Evolutionary conservation across 1,140 invertebrate species (phyloP).

Genomic region (Diorhabda sublineata): DNA sequence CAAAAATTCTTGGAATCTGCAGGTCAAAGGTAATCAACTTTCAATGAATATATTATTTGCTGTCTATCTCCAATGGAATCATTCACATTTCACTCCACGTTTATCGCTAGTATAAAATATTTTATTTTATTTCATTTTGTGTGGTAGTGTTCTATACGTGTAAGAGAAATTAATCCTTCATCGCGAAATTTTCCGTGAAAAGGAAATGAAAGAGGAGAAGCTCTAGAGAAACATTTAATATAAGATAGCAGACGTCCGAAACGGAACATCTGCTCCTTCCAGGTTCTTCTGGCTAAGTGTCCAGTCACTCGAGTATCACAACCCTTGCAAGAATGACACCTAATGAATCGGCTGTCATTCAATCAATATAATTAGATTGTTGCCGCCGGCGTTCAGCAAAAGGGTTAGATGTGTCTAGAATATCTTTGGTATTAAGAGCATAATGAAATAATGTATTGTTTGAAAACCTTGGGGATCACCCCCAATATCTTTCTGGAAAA

Average conservation of each 20-base stretch:
- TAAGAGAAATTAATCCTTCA: neutral
- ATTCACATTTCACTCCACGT: too few relatives aligned
- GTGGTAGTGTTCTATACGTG: neutral
- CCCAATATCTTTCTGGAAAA: conserved; percentile 18
- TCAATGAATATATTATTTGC: too few relatives aligned
- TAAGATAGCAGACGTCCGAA: conserved; percentile 7
- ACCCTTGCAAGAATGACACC: conserved; percentile 43
- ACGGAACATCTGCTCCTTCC: conserved; percentile 33
- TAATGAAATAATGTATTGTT: conserved; percentile 45
- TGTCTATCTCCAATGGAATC: too few relatives aligned
- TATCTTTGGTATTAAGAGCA: conserved; percentile 41
- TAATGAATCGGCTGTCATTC: conserved; percentile 49
- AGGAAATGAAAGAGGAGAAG: conserved; percentile 6
- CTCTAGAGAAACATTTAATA: conserved; percentile 13
- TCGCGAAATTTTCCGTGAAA: neutral
- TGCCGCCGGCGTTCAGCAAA: conserved; percentile 27
- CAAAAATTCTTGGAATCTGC: too few relatives aligned
- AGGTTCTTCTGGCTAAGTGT: conserved; percentile 24
- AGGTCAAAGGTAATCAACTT: too few relatives aligned
- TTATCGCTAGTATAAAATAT: too few relatives aligned
- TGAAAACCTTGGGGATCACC: conserved; percentile 32
- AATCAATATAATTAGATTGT: conserved; percentile 50
- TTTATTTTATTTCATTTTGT: too few relatives aligned
- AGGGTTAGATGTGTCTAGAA: conserved; percentile 45
- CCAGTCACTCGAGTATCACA: conserved; percentile 25